Evolutionary conservation across 2,797 vertebrate species (phyloP), one percentile per base, ranked within the genome.

Genomic region (Huso huso): DNA sequence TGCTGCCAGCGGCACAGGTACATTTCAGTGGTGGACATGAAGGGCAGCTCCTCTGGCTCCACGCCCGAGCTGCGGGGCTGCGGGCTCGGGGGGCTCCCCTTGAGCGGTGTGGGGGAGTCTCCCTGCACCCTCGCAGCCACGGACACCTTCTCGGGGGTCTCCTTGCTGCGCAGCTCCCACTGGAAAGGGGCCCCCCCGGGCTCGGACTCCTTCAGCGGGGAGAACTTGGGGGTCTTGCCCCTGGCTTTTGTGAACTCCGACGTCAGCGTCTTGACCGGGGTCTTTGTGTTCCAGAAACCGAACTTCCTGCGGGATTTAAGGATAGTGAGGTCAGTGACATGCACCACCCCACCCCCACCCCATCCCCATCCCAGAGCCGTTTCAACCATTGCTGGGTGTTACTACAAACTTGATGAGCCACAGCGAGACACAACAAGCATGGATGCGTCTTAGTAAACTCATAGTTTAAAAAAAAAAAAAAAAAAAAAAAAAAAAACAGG

Each of bases 1-100:
- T 97, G 95, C 83, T 98, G 95, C 96, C 96, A 98, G 81, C 96
- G 93, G 84, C 95, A 97, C 73, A 99, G 86, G 84, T 99, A 99
- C 96, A 98, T 98, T 89, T 99, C 96, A 55, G 94, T 96, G 77
- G 96, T 99, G 13, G 93, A 92, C 86, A 98, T 94, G 86, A 95
- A 98, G 63, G 96, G 93, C 80, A 96, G 87, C 68, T 96, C 93
- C 71, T 97, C 94, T 55, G 90, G 86, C 86, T 94, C 90, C 62
- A 85, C 87, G 78, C 86, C 77, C 77, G 82, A 89, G 74, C 85
- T 81, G 62, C 93, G 95, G 23, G 23, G 23, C 23, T 37, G 23
- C 23, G 2, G 23, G 4, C 81, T 63, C 3, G 2, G 2, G 37
- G 37, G 11, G 4, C 80, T 76, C 53, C 82, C 83, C 76, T 86